Conservation (phyloP, 2,113 vertebrate genomes). For the Uria aalge region DNA sequence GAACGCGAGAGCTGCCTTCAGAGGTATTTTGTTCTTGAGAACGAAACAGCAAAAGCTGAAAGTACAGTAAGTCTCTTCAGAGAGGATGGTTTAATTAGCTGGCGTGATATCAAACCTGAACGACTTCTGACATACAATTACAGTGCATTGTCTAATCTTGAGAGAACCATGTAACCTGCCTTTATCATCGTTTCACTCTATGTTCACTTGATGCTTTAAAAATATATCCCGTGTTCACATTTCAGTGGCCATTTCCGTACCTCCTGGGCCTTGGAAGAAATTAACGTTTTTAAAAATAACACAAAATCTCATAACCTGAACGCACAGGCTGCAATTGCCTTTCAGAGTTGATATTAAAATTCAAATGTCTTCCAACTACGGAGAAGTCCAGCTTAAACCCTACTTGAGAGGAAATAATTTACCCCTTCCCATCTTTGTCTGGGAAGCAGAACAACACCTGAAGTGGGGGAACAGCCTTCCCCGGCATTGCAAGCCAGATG, state of each 20-base stretch:
- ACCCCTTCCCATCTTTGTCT: neutral
- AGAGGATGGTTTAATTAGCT: conserved; percentile 34
- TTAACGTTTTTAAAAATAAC: neutral
- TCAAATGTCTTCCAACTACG: neutral
- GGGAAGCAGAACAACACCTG: neutral
- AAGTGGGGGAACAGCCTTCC: neutral
- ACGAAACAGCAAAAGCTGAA: neutral
- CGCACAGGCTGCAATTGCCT: neutral
- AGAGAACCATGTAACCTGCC: neutral
- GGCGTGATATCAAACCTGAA: neutral
- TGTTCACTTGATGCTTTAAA: neutral
- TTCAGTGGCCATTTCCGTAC: neutral
- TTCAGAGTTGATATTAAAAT: neutral
- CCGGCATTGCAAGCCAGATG: neutral
- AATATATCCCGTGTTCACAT: neutral
- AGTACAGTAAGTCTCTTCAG: neutral
- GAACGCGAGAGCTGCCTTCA: neutral
- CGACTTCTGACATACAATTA: conserved; percentile 10
- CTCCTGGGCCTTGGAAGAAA: conserved; percentile 1
- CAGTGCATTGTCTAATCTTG: neutral
- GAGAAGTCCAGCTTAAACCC: neutral
- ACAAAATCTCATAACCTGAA: neutral
- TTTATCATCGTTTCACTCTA: neutral
- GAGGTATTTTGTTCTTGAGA: neutral
- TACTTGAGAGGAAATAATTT: neutral